phyloP scores from a whole-genome alignment of 2,888 invertebrate genomes.

The Drosophila nr. perissopoda region DNA sequence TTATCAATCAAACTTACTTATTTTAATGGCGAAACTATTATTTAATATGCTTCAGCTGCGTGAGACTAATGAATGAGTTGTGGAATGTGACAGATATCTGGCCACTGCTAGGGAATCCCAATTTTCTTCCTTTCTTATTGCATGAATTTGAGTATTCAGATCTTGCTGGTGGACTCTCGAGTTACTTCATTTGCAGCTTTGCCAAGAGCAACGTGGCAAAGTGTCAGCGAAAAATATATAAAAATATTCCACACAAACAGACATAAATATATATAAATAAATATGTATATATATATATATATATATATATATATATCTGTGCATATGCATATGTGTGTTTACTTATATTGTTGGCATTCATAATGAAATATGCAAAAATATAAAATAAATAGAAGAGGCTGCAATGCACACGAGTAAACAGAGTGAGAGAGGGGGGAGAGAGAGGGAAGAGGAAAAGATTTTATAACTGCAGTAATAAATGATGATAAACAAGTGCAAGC shows the following conservation, averaged over 20 bases:
- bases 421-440: neutral
- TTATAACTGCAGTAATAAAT: slow-evolving; percentile 74
- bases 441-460: slow-evolving; percentile 43
- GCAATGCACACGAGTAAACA: slow-evolving; percentile 63
- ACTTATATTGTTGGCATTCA: slow-evolving; percentile 54
- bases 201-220: slow-evolving; percentile 42
- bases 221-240: slow-evolving; percentile 44
- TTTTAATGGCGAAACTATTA: too few species aligned
- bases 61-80: neutral
- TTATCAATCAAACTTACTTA: neutral
- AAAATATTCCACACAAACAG: slow-evolving; percentile 16
- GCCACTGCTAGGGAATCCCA: slow-evolving; percentile 33
- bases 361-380: slow-evolving; percentile 62
- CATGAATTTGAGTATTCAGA: slow-evolving; percentile 6
- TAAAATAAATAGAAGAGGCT: slow-evolving; percentile 51
- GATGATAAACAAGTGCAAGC: slow-evolving; percentile 78
- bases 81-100: neutral
- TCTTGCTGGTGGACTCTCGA: slow-evolving; percentile 18
- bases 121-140: slow-evolving; percentile 11
- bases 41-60: neutral
- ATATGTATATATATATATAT: neutral
- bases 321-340: slow-evolving; percentile 21
- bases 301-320: neutral
- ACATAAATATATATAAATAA: neutral
- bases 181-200: slow-evolving; percentile 43